Conservation (phyloP, 2,888 invertebrate genomes). For the Dicyrtomina minuta region DNA sequence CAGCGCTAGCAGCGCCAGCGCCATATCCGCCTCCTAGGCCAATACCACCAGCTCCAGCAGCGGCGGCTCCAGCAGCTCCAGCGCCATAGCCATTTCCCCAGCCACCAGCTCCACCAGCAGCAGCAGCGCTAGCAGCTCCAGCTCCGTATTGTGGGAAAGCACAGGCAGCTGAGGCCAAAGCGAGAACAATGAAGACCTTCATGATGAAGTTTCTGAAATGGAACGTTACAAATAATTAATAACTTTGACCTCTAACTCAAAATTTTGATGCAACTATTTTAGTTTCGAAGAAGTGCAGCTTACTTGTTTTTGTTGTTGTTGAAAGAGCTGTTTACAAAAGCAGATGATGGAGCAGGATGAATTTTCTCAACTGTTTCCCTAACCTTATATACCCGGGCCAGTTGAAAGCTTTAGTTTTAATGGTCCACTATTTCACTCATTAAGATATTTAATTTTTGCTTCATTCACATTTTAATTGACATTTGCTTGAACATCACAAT, state of each 20-base stretch:
- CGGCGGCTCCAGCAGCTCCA: constrained; percentile 10
- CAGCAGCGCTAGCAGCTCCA: constrained; percentile 11
- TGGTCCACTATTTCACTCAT: background rate
- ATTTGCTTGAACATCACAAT: too few relatives aligned
- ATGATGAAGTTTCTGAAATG: too few relatives aligned
- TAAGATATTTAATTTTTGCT: too few relatives aligned
- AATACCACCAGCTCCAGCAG: background rate
- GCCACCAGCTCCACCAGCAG: constrained; percentile 9
- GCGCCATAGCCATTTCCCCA: constrained; percentile 9
- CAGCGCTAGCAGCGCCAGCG: too few relatives aligned
- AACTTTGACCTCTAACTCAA: too few relatives aligned
- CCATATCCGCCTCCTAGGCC: background rate
- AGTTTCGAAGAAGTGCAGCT: background rate
- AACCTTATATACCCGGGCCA: background rate
- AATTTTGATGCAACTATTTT: too few relatives aligned
- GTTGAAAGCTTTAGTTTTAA: background rate
- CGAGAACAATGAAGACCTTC: constrained; percentile 37
- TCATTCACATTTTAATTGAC: too few relatives aligned
- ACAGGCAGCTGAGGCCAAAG: constrained; percentile 35
- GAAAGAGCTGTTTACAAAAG: too few relatives aligned
- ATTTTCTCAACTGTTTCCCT: background rate
- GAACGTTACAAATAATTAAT: too few relatives aligned
- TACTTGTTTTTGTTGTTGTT: background rate
- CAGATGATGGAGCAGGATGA: background rate
- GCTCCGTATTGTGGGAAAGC: constrained; percentile 41